Base-by-base conservation (phyloP, 2,888 invertebrate species). In the Macroteleia sp. region DNA sequence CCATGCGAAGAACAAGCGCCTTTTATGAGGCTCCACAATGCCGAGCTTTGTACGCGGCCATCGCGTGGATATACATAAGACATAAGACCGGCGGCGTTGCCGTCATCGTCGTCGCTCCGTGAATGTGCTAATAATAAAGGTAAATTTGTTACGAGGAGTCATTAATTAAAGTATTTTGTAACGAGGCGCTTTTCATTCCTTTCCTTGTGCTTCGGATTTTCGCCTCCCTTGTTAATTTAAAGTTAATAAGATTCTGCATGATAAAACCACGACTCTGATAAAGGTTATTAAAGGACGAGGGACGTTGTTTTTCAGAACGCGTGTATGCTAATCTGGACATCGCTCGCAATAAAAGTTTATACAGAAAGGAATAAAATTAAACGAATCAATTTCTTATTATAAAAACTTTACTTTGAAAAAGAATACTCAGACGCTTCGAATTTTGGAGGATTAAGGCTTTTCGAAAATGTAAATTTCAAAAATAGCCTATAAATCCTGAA, bases 71-170 rank as follows among this genome's bases (percentile, higher is more conserved):
- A 77, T 85, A 83, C 82, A 76, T 82, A 78, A 73, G 71, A 76
- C 66, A 73, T 56, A 62, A 56, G 61, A 61, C 74, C 52, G 25
- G 81, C 79, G 46, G 80, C 79, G 77, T 71, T 77, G 73, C 62
- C 73, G 61, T 56, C 66, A 69, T 61, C 76, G 57, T 71, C 54
- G 77, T 42, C 61, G 70, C 82, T 50, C 62, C 81, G 83, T 87
- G 86, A 88, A 89, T 89, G 88, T 89, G 89, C 89, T 90, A 90
- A 90, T 90, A 90, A 90, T 87, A 87, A 88, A 87, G 87, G 88
- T 87, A 88, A 89, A 89, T 90, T 89, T 88, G 86, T 88, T 86
- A 84, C 87, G 85, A 88, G 87, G 83, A 89, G 88, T 89, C 89
- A 90, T 90, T 90, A 89, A 90, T 90, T 90, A 89, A 89, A 89